Percentiles rank a stretch among this genome's conserved stretches.
These are phyloP conservation scores for Capitulum mitella DNA, from an alignment of 2,888 invertebrate genomes.

Conservation along the genomic window DNA sequence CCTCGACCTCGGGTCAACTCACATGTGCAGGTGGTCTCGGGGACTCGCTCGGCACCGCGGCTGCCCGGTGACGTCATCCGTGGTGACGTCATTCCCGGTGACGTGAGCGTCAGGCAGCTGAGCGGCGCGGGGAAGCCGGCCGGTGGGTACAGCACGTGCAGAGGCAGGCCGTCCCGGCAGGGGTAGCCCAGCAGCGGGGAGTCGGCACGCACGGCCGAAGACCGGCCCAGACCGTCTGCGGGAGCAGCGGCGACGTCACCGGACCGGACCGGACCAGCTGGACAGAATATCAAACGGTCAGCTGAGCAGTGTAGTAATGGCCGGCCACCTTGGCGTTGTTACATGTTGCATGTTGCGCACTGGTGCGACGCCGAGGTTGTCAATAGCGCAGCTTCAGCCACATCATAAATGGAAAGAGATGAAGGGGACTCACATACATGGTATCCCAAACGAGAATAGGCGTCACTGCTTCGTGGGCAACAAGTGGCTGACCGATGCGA, in stretches of 20 bases:
- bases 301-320: too few relatives aligned
- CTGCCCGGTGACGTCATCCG: not conserved
- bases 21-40: not conserved
- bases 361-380: too few relatives aligned
- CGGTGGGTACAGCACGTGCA: constrained; percentile 1
- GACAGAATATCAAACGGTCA: not conserved
- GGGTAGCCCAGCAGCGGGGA: not conserved
- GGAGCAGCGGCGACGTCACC: not conserved
- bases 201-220: not conserved
- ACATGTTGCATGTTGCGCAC: too few relatives aligned
- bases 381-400: not conserved
- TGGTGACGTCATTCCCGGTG: not conserved
- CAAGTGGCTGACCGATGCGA: not conserved
- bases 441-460: not conserved
- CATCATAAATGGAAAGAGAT: not conserved
- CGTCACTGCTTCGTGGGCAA: not conserved
- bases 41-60: not conserved
- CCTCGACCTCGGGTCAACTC: not conserved
- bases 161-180: not conserved
- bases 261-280: not conserved
- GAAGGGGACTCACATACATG: not conserved
- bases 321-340: too few relatives aligned
- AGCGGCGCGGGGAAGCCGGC: not conserved
- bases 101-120: not conserved
- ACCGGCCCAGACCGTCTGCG: not conserved